A percentile compares a stretch with the other conserved stretches of the same genome.
phyloP scores from a whole-genome alignment of 2,888 invertebrate genomes.

The Mycalesis mineus region DNA sequence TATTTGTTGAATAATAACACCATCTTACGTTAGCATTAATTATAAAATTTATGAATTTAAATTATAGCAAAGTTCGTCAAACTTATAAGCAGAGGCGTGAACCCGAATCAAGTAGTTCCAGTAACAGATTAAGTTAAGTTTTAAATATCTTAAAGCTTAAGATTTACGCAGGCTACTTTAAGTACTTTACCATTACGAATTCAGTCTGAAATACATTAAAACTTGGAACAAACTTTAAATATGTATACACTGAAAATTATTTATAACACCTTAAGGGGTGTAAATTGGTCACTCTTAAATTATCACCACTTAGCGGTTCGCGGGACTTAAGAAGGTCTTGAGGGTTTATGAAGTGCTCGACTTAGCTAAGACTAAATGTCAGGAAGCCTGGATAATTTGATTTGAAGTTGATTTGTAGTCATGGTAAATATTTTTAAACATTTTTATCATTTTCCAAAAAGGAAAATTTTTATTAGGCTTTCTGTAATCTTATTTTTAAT shows the following conservation, averaged over 20 bases:
- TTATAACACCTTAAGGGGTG: neutral
- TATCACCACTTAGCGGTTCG: neutral
- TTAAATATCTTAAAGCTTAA: neutral
- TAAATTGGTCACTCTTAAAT: no score
- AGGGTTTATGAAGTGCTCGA: neutral
- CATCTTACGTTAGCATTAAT: neutral
- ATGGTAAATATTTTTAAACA: no score
- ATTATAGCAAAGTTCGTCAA: no score
- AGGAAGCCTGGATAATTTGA: no score
- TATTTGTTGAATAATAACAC: no score
- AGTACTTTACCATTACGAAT: neutral
- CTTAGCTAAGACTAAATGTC: constrained; percentile 17
- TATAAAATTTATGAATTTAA: neutral
- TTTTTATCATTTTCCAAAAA: no score
- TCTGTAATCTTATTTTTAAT: no score
- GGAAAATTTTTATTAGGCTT: no score
- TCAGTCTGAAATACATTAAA: neutral
- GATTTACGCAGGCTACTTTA: neutral
- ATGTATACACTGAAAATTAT: neutral
- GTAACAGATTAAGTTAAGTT: neutral
- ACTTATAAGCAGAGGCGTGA: no score
- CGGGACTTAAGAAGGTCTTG: neutral
- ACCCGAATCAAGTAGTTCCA: no score
- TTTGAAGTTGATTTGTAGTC: no score
- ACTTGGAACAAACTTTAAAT: neutral